Percentiles rank a stretch among this genome's conserved stretches.
phyloP scores from a whole-genome alignment of 2,797 vertebrate species.

The Gila robusta region DNA sequence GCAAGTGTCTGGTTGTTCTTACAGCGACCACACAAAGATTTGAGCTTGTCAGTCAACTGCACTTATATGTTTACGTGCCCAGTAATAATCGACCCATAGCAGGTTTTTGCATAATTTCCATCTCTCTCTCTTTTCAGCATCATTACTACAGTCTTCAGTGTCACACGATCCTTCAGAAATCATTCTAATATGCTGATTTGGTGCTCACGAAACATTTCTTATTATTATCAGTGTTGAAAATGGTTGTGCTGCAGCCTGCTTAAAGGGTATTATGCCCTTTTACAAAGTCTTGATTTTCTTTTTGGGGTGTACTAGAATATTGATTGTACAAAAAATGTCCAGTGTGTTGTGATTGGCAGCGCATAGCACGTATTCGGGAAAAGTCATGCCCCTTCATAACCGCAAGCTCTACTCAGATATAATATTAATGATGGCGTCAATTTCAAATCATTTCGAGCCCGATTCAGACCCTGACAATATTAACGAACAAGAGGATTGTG shows the following conservation, averaged over 20 bases:
- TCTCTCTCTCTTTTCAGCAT: background rate
- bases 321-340: too few relatives aligned
- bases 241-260: background rate
- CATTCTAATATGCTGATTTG: slow-evolving; percentile 3
- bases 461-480: too few relatives aligned
- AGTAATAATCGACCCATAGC: background rate
- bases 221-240: background rate
- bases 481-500: too few relatives aligned
- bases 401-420: too few relatives aligned
- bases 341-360: too few relatives aligned
- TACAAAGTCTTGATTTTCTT: too few relatives aligned
- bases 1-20: slow-evolving; percentile 58
- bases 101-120: background rate
- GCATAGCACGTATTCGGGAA: too few relatives aligned
- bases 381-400: too few relatives aligned
- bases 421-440: too few relatives aligned
- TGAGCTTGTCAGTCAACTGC: background rate
- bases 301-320: too few relatives aligned
- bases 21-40: slow-evolving; percentile 53
- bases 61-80: background rate
- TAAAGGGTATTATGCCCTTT: too few relatives aligned
- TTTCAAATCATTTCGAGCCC: too few relatives aligned
- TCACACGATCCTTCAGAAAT: background rate
- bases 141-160: background rate
- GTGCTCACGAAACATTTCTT: background rate